phyloP scores from a whole-genome alignment of 2,797 vertebrate genomes.

The Catamblyrhynchus diadema region DNA sequence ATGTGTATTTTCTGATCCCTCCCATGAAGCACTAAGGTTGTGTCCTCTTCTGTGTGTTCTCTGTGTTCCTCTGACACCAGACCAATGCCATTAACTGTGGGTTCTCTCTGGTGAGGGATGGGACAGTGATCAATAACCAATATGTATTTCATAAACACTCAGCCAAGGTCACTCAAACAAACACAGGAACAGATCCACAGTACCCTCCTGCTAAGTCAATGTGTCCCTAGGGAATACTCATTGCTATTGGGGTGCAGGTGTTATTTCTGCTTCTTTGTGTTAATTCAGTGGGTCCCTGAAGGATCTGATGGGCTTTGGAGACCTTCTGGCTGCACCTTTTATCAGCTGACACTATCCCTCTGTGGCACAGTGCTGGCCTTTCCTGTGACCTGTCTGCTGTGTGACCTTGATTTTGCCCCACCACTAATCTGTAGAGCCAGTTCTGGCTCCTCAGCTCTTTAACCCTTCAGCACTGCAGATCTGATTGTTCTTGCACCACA shows the following conservation, averaged over 20 bases:
- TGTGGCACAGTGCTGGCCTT: conserved; percentile 8
- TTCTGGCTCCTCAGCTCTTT: background rate
- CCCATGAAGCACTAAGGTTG: background rate
- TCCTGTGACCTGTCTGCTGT: background rate
- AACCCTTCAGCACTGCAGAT: background rate
- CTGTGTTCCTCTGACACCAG: background rate
- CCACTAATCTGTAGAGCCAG: background rate
- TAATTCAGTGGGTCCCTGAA: conserved; percentile 53
- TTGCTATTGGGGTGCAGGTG: conserved; percentile 56
- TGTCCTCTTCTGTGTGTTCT: background rate
- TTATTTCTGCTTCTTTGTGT: conserved; percentile 39
- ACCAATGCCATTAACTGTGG: background rate
- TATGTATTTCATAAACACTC: conserved; percentile 46
- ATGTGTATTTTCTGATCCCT: background rate
- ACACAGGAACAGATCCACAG: background rate
- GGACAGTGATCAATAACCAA: conserved; percentile 5
- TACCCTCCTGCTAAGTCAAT: background rate
- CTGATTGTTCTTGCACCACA: background rate
- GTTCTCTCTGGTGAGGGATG: background rate
- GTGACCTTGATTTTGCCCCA: conserved; percentile 47
- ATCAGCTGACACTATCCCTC: conserved; percentile 31
- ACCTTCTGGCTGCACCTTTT: conserved; percentile 51
- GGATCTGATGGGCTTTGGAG: conserved; percentile 52
- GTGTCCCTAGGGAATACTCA: background rate
- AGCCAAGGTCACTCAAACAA: conserved; percentile 37